Conservation (phyloP, 2,888 invertebrate genomes). For the Hypena proboscidalis region DNA sequence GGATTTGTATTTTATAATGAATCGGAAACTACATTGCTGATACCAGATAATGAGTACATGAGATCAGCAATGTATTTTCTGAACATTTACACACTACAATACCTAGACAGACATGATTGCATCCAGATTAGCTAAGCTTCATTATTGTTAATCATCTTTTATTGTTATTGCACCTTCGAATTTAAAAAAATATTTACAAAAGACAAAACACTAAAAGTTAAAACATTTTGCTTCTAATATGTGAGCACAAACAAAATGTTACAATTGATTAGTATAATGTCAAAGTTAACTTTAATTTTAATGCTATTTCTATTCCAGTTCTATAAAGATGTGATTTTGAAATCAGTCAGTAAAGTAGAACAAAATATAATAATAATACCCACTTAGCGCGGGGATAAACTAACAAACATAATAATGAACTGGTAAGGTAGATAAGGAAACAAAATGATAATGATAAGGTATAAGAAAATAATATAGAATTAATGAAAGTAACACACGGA, state of each 20-base stretch:
- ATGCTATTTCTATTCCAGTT: no score
- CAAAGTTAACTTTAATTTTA: no score
- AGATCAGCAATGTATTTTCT: conserved; percentile 12
- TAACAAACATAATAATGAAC: conserved; percentile 2
- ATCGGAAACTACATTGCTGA: conserved; percentile 1
- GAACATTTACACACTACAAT: conserved; percentile 32
- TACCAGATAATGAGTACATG: neutral
- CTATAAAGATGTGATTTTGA: no score
- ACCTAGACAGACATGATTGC: conserved; percentile 24
- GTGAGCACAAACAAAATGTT: no score
- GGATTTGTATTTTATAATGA: neutral
- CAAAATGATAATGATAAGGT: neutral
- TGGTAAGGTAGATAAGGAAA: neutral
- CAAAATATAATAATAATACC: neutral
- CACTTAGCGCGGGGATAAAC: no score
- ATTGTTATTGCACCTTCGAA: neutral
- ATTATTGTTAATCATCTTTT: conserved; percentile 17
- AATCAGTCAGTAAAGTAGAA: no score
- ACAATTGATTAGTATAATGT: no score
- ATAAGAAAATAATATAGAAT: neutral
- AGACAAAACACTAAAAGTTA: neutral
- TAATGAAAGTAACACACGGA: conserved; percentile 8
- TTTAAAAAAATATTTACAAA: neutral
- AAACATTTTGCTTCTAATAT: neutral
- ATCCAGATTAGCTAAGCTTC: conserved; percentile 20